A percentile compares a stretch with the other conserved stretches of the same genome.
phyloP scores from a whole-genome alignment of 2,113 vertebrate genomes.

The Aphyosemion australe region DNA sequence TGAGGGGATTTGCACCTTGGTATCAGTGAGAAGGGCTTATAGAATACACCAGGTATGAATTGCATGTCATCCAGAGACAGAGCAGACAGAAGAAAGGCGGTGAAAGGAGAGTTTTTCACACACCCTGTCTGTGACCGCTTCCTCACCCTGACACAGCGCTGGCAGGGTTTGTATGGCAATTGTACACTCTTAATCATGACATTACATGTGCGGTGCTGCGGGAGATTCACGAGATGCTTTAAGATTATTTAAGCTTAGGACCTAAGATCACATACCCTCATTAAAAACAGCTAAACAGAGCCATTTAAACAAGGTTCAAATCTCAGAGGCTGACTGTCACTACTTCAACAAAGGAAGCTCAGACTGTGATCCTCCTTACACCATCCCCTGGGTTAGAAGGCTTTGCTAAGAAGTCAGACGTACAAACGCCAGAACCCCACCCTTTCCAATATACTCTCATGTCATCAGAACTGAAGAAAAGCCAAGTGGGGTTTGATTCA shows the following conservation, averaged over 20 bases:
- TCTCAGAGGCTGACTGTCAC: slow-evolving; percentile 69
- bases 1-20: slow-evolving; percentile 71
- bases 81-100: slow-evolving; percentile 68
- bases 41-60: slow-evolving; percentile 77
- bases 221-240: slow-evolving; percentile 70
- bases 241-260: slow-evolving; percentile 78
- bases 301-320: slow-evolving; percentile 74
- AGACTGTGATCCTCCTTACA: slow-evolving; percentile 70
- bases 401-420: slow-evolving; percentile 74
- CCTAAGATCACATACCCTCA: slow-evolving; percentile 76
- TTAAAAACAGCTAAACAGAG: slow-evolving; percentile 79
- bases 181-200: slow-evolving; percentile 74
- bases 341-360: slow-evolving; percentile 59
- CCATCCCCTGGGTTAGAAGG: slow-evolving; percentile 65
- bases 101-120: slow-evolving; percentile 74
- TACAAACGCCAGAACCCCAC: slow-evolving; percentile 63
- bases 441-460: slow-evolving; percentile 71
- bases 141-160: slow-evolving; percentile 73
- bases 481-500: slow-evolving; percentile 75
- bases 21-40: slow-evolving; percentile 74
- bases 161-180: slow-evolving; percentile 68
- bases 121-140: slow-evolving; percentile 79
- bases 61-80: slow-evolving; percentile 73
- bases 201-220: slow-evolving; percentile 69
- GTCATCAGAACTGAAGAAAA: slow-evolving; percentile 68